A percentile compares a stretch with the other conserved stretches of the same genome.
phyloP scores from a whole-genome alignment of 2,113 vertebrate genomes.

The Notiomystis cincta region DNA sequence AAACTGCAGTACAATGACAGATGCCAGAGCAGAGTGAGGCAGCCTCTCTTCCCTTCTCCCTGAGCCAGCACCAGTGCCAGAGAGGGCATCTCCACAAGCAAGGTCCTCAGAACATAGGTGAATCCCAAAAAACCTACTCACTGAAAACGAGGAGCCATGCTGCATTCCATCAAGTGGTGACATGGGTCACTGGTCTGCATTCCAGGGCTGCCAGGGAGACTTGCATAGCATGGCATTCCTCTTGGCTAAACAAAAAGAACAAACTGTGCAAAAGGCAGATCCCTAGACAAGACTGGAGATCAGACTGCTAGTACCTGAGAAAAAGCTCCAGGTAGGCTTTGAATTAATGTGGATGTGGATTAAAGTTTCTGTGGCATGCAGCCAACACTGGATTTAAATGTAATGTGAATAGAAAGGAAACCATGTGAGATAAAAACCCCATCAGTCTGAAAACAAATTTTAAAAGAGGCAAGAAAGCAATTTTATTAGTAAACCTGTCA shows the following conservation, averaged over 20 bases:
- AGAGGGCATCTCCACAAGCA: not conserved
- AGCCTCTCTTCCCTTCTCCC: no score
- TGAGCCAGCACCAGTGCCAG: accelerated
- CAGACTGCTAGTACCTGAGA: not conserved
- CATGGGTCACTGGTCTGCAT: accelerated
- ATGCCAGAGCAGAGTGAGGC: not conserved
- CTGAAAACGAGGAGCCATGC: accelerated
- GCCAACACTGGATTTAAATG: conserved; percentile 29
- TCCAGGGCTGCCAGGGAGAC: not conserved
- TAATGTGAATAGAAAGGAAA: not conserved
- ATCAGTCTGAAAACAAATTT: not conserved
- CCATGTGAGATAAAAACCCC: not conserved
- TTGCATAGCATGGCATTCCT: accelerated
- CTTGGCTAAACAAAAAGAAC: not conserved
- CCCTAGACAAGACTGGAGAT: not conserved
- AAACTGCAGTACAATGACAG: not conserved
- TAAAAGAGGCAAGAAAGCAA: not conserved
- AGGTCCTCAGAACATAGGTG: not conserved
- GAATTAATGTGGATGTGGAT: not conserved
- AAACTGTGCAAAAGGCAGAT: not conserved
- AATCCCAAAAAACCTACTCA: accelerated
- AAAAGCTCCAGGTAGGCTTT: not conserved
- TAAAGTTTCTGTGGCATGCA: not conserved
- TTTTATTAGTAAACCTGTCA: not conserved
- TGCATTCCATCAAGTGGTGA: accelerated